Percentiles rank a stretch among this genome's conserved stretches.
Conservation (phyloP, 2,888 invertebrate species). For the Trachelus tabidus region DNA sequence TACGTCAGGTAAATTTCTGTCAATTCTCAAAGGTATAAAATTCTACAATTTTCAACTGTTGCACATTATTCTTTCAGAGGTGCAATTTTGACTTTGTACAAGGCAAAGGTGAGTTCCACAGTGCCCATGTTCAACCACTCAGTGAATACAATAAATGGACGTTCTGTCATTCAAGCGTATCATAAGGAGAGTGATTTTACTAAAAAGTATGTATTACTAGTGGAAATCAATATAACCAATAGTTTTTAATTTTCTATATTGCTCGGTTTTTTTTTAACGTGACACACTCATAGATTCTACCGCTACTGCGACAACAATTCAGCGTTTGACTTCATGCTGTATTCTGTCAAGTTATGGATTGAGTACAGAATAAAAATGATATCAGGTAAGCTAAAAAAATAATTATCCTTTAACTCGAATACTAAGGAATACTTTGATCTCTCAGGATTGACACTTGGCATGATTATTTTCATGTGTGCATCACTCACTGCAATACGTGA, state of each 20-base stretch:
- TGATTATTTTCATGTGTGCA: conserved; percentile 34
- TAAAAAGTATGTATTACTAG: conserved; percentile 31
- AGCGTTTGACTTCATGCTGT: conserved; percentile 45
- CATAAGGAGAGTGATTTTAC: conserved; percentile 46
- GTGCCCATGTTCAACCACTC: conserved; percentile 44
- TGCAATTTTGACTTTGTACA: conserved; percentile 38
- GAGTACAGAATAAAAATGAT: conserved; percentile 45
- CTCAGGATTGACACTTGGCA: conserved; percentile 28
- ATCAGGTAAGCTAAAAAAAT: conserved; percentile 34
- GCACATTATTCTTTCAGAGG: conserved; percentile 29
- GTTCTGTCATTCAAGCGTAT: conserved; percentile 47
- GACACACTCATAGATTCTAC: conserved; percentile 34
- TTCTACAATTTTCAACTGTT: neutral
- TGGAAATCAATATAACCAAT: neutral
- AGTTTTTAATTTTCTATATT: neutral
- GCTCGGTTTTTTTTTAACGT: neutral
- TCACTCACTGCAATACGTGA: conserved; percentile 30
- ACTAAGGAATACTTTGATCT: conserved; percentile 2
- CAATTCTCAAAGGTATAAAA: neutral
- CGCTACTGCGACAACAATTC: conserved; percentile 44
- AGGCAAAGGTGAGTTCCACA: conserved; percentile 38
- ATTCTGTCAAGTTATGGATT: conserved; percentile 47
- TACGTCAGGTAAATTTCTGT: conserved; percentile 54
- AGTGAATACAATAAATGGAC: conserved; percentile 42
- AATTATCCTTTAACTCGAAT: neutral